Percentiles rank a stretch among this genome's conserved stretches.
Conservation (phyloP, 2,113 vertebrate species). For the Sphyrna mokarran region DNA sequence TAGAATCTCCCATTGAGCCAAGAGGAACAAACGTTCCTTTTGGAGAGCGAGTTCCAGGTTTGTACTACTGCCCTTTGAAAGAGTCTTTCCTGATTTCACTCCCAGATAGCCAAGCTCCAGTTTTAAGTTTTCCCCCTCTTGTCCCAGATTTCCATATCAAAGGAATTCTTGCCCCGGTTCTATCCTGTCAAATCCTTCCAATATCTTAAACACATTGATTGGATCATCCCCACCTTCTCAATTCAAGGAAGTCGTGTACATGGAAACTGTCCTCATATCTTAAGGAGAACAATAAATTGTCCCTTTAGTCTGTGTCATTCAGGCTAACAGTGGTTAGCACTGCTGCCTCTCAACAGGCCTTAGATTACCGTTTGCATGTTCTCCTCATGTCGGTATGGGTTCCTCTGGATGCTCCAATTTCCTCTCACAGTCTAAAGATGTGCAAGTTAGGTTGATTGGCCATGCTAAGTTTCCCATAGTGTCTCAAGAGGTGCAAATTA, state of each 20-base stretch:
- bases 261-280: neutral
- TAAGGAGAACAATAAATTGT: neutral
- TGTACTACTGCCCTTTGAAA: neutral
- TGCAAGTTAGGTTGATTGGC: too few species aligned
- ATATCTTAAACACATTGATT: neutral
- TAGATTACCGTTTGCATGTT: too few species aligned
- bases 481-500: too few species aligned
- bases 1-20: neutral
- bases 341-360: too few species aligned
- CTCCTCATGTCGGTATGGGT: too few species aligned
- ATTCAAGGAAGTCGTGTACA: neutral
- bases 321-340: too few species aligned
- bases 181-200: neutral
- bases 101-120: neutral
- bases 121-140: neutral
- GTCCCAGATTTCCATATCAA: neutral
- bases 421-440: too few species aligned
- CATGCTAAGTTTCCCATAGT: too few species aligned
- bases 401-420: too few species aligned
- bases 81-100: neutral
- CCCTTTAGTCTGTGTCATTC: too few species aligned
- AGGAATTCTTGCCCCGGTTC: neutral
- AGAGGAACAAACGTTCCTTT: neutral
- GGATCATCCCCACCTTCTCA: neutral
- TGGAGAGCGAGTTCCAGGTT: neutral